Conservation (phyloP, 2,888 invertebrate genomes). For the Sthenelais limicola region DNA sequence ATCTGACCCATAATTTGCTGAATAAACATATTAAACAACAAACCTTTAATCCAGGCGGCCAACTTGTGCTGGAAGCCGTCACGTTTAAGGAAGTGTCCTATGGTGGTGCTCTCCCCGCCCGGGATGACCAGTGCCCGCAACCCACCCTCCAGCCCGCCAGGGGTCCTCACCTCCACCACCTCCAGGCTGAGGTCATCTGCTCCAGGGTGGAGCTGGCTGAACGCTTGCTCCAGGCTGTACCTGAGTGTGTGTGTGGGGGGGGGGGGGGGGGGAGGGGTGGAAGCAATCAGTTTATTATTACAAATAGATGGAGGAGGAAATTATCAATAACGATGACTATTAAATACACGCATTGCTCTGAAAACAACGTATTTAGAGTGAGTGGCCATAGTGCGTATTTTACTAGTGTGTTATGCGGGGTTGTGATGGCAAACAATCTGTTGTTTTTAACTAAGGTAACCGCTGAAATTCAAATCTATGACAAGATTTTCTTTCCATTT, state of each 20-base stretch:
- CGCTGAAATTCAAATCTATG: no score
- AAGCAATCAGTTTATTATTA: neutral
- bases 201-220: neutral
- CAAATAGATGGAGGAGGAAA: neutral
- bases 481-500: no score
- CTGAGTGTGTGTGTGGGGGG: neutral
- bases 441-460: no score
- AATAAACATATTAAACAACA: neutral
- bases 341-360: no score
- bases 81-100: conserved; percentile 60
- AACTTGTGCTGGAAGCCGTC: conserved; percentile 50
- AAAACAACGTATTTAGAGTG: no score
- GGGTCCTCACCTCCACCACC: conserved; percentile 53
- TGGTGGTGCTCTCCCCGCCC: conserved; percentile 68
- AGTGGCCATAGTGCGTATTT: no score
- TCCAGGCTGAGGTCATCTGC: conserved; percentile 44
- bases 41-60: conserved; percentile 41
- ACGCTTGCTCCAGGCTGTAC: no score
- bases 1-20: no score
- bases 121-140: conserved; percentile 65
- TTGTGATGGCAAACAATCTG: no score
- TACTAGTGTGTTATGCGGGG: no score
- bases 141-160: conserved; percentile 46
- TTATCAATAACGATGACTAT: neutral
- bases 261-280: neutral